Base-by-base conservation (phyloP, 1,140 invertebrate species). In the Helicoverpa zea region DNA sequence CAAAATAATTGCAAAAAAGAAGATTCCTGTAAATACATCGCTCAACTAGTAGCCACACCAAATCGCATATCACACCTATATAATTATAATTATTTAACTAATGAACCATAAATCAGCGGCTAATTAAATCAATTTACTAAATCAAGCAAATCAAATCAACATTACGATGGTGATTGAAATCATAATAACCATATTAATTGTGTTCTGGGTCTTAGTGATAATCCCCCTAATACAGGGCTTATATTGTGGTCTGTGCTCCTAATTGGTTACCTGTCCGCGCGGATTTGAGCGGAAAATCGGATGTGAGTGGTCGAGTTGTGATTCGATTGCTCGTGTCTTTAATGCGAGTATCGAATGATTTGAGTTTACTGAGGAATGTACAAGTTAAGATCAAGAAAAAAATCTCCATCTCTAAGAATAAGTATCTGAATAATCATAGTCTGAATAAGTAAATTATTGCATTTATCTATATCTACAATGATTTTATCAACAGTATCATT, bases 121-220 rank as follows among this genome's bases (percentile, higher is more conserved):
- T 56, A 29, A 73, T 73, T 61, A 66, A 78, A 78, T 66, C 66
- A 72, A 83, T 77, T 81, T 66, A 51, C 52, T 70, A 75, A 58
- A 81, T 81, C 77, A 70, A 59, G 12, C 77, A 63, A 84, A 75
- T 83, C 56, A 43, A 78, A 83, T 77, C n/a, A 70, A 68, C 61
- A 80, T 78, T 83, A 77, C 11, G 56, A 10, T 78, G 23, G 56
- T 83, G 52, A 82, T 82, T 81, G 75, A 80, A 83, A 81, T 78
- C 73, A 79, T 84, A 82, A 84, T 84, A 82, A 79, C 70, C 13
- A 54, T 29, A 85, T 81, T 85, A 82, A 83, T 81, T 82, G 81
- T 82, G 77, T 79, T 72, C 66, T 9, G 14, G 35, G 79, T 59
- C 47, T 81, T 81, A 84, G 30, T 12, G 14, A 29, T 59, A 73